A percentile compares a stretch with the other conserved stretches of the same genome.
Evolutionary conservation across 2,797 vertebrate genomes (phyloP).

Genomic region (Calcarius lapponicus): DNA sequence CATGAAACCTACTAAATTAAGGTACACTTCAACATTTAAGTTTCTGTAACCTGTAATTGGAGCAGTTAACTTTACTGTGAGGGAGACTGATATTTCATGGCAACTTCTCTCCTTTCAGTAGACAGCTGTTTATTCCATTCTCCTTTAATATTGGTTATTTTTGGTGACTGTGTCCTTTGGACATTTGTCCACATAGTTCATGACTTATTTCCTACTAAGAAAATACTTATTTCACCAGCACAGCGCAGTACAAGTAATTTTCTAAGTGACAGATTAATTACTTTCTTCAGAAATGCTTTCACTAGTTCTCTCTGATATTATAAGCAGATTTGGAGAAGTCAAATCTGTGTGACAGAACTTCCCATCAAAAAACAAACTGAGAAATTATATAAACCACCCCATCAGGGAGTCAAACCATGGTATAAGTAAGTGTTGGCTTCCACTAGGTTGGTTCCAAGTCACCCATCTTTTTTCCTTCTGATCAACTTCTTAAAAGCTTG

Average conservation of each 20-base stretch:
- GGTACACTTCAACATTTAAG: not conserved
- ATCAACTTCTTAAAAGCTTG: not conserved
- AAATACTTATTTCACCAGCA: not conserved
- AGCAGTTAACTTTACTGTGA: not conserved
- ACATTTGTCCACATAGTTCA: not conserved
- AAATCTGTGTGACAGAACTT: not conserved
- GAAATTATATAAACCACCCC: not conserved
- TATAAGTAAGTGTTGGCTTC: not conserved
- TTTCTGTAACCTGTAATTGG: not conserved
- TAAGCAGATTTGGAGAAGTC: not conserved
- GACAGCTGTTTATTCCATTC: not conserved
- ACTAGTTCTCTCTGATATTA: not conserved
- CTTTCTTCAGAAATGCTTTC: not conserved
- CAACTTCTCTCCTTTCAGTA: not conserved
- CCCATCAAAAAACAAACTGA: not conserved
- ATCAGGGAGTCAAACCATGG: not conserved
- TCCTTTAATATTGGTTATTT: not conserved
- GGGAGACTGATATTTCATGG: not conserved
- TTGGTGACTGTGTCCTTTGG: not conserved
- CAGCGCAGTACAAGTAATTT: not conserved
- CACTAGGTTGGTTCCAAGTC: not conserved
- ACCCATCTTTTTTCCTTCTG: not conserved
- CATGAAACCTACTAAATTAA: not conserved
- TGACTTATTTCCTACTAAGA: not conserved
- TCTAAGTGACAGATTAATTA: not conserved